phyloP scores from a whole-genome alignment of 2,888 invertebrate genomes.

The Thysanoteuthis rhombus region DNA sequence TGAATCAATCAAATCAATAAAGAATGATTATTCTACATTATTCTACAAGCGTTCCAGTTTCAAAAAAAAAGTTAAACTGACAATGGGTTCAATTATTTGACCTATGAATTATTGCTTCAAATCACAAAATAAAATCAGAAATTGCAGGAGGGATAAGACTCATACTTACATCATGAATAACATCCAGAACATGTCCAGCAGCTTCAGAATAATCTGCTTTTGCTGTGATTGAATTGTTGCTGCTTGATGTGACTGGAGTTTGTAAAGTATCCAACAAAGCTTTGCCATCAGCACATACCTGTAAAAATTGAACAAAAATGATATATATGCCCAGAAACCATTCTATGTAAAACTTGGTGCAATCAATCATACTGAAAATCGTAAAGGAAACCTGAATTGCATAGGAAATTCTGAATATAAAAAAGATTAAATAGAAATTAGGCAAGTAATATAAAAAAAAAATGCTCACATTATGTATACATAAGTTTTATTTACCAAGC shows the following conservation, averaged over 20 bases:
- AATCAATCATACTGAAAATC: neutral
- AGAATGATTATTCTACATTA: too few species aligned
- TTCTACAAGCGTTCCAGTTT: too few species aligned
- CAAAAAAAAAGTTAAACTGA: too few species aligned
- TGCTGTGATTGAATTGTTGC: conserved; percentile 66
- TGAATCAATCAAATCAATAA: too few species aligned
- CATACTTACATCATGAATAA: conserved; percentile 82
- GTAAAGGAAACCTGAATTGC: neutral
- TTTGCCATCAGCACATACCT: conserved; percentile 70
- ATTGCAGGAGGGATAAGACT: neutral
- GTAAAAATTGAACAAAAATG: conserved; percentile 34
- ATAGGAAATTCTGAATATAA: too few species aligned
- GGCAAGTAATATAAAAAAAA: too few species aligned
- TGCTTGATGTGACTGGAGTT: conserved; percentile 65
- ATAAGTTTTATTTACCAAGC: too few species aligned
- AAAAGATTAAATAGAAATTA: too few species aligned
- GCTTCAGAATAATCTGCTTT: conserved; percentile 90
- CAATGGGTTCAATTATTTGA: too few species aligned
- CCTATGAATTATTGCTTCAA: too few species aligned
- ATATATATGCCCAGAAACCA: neutral
- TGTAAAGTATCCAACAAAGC: conserved; percentile 69
- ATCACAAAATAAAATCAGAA: too few species aligned
- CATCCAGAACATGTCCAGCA: conserved; percentile 93
- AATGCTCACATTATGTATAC: too few species aligned
- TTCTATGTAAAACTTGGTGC: neutral